These are phyloP conservation scores for Rhagologus leucostigma DNA, from an alignment of 2,113 vertebrate genomes.

Conservation along the genomic window DNA sequence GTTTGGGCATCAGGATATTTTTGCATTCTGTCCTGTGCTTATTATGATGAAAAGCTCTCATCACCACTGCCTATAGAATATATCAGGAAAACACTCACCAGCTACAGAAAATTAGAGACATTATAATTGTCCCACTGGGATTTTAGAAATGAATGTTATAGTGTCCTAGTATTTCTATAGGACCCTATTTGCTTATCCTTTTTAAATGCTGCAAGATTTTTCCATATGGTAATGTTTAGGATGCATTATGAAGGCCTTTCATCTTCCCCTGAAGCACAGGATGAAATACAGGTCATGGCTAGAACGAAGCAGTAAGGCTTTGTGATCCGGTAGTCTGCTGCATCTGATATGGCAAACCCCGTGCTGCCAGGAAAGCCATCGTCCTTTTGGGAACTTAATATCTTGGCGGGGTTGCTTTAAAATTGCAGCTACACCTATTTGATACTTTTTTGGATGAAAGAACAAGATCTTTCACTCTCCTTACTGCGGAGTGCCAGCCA, in stretches of 20 bases:
- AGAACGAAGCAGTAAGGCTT: background rate
- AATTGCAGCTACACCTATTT: background rate
- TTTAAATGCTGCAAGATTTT: background rate
- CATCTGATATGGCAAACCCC: background rate
- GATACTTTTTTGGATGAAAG: slow-evolving; percentile 22
- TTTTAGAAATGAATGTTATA: background rate
- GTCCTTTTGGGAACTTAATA: background rate
- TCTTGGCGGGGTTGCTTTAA: background rate
- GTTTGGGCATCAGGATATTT: background rate
- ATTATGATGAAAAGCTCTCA: background rate
- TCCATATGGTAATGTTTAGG: slow-evolving; percentile 44
- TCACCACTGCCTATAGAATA: background rate
- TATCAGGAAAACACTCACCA: background rate
- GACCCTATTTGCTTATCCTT: background rate
- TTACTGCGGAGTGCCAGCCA: background rate
- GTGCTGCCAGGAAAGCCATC: background rate
- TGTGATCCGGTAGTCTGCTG: background rate
- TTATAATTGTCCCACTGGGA: background rate
- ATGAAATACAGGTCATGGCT: slow-evolving; percentile 9
- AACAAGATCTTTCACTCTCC: slow-evolving; percentile 7
- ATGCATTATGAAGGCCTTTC: slow-evolving; percentile 28
- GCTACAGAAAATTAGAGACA: background rate
- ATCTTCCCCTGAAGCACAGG: slow-evolving; percentile 11
- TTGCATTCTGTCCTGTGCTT: background rate
- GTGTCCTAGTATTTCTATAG: background rate